phyloP scores from a whole-genome alignment of 2,888 invertebrate genomes.

The Rhogogaster chlorosoma region DNA sequence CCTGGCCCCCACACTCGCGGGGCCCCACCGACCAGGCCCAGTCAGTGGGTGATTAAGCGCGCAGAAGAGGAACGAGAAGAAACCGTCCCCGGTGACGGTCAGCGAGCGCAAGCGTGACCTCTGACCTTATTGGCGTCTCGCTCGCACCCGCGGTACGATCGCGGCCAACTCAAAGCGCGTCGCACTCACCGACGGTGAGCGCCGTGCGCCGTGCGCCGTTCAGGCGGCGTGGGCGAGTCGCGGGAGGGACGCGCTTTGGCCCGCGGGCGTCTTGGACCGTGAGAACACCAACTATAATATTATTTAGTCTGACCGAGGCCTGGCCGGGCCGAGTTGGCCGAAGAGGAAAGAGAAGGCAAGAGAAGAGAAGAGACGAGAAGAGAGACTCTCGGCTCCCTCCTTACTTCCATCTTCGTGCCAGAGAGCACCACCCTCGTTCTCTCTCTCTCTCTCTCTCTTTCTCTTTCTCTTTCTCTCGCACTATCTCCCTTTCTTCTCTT shows the following conservation, averaged over 20 bases:
- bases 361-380: background rate
- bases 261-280: constrained; percentile 78
- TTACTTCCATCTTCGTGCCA: constrained; percentile 59
- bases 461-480: constrained; percentile 55
- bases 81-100: constrained; percentile 77
- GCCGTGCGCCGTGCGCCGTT: constrained; percentile 56
- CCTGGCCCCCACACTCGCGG: constrained; percentile 48
- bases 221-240: constrained; percentile 73
- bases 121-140: constrained; percentile 70
- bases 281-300: constrained; percentile 78
- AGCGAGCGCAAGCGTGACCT: constrained; percentile 76
- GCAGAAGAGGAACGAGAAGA: constrained; percentile 64
- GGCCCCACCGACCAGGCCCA: constrained; percentile 53
- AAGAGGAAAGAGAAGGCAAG: constrained; percentile 28
- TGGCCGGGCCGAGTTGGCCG: constrained; percentile 45
- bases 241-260: constrained; percentile 73
- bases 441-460: constrained; percentile 55
- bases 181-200: constrained; percentile 61
- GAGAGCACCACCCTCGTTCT: constrained; percentile 46
- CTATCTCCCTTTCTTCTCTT: constrained; percentile 55
- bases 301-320: constrained; percentile 75
- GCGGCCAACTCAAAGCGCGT: constrained; percentile 56
- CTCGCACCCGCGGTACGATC: constrained; percentile 55
- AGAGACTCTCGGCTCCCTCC: constrained; percentile 15
- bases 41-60: constrained; percentile 53